Base-by-base conservation (phyloP, 2,888 invertebrate genomes). In the Lordiphosa andalusiaca region DNA sequence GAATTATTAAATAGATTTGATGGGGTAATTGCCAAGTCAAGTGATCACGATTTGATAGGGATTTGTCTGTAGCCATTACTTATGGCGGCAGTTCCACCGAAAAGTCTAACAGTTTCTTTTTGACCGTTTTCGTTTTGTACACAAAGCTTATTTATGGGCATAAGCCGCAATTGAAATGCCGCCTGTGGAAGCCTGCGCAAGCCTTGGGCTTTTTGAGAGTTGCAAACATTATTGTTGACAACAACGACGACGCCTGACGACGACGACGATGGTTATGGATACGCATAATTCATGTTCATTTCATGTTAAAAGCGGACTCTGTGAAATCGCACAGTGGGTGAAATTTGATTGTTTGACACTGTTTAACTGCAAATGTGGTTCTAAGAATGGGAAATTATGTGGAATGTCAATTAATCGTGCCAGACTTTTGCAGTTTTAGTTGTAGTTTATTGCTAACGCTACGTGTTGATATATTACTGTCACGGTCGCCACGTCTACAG, bases 131-230 rank as follows among this genome's bases (percentile, higher is more conserved):
- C 44, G 38, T 12, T 42, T 33, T 25, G 25, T 25, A 25, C 25
- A 25, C 25, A 25, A 25, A 25, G 39, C 46, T 44, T 57, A 69
- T 72, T 76, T 75, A 76, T 76, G 84, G 56, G 13, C 69, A 72
- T 76, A 75, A 80, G 67, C 69, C 67, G 49, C 76, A 63, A 69
- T 76, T 60, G 69, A 61, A 72, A 83, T 80, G 73, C 67, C 60
- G 62, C 53, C 61, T 62, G 49, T 58, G 7, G 25, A 38, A 58
- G 59, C 56, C 54, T 56, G 25, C 2, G 25, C 25, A 25, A 25
- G 25, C 25, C 25, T 25, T 25, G 25, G 25, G 25, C 25, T 25
- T 25, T 25, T 7, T 7, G 25, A 44, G 46, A 58, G 39, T 42
- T 38, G 33, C 54, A 23, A 59, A 52, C 54, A 42, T 49, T 65